phyloP scores from a whole-genome alignment of 2,113 vertebrate species.

The Opisthocomus hoazin region DNA sequence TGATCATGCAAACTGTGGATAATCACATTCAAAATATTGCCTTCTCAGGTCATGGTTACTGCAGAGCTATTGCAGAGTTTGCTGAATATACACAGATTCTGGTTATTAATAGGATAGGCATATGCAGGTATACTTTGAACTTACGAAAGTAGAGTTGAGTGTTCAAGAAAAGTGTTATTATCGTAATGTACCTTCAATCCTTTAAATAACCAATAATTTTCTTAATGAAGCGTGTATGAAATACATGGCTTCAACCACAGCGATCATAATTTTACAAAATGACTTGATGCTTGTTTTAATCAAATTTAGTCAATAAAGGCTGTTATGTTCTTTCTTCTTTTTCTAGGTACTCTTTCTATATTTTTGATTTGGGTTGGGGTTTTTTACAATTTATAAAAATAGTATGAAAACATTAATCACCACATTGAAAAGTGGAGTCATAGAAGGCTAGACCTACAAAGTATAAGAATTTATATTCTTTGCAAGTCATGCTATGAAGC shows the following conservation, averaged over 20 bases:
- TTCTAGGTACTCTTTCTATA: neutral
- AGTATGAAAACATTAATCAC: neutral
- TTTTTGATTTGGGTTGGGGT: neutral
- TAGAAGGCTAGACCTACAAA: neutral
- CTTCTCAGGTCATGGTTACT: neutral
- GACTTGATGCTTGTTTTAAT: neutral
- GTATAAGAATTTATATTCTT: neutral
- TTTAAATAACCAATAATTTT: neutral
- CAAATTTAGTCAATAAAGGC: neutral
- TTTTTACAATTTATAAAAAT: neutral
- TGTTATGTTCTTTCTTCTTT: neutral
- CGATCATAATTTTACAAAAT: neutral
- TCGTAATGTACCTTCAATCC: neutral
- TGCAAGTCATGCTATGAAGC: neutral
- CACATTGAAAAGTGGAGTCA: neutral
- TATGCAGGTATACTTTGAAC: neutral
- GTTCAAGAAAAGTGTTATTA: neutral
- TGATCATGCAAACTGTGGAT: neutral
- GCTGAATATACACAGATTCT: neutral
- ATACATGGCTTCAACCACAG: neutral
- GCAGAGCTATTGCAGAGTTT: neutral
- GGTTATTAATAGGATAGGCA: neutral
- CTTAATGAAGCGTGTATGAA: neutral
- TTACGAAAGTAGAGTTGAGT: neutral
- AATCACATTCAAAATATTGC: neutral